Base-by-base conservation (phyloP, 1,140 invertebrate species). In the Drosophila parabipectinata region DNA sequence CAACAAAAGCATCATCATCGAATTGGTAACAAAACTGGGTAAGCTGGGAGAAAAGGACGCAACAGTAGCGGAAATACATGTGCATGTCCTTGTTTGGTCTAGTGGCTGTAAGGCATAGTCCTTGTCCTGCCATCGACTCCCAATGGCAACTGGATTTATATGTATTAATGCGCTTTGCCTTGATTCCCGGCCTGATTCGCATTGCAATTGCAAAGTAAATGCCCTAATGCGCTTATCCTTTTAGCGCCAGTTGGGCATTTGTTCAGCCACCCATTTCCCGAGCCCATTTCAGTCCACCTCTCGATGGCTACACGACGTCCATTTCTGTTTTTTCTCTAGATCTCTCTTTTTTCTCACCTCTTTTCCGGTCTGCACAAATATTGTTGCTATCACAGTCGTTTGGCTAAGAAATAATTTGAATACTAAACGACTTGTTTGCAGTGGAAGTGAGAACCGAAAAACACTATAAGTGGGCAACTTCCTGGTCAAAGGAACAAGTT, bases 151-250 rank as follows among this genome's bases (percentile, higher is more conserved):
- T 24, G 26, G 26, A 21, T 15, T 32, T 68, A 62, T 60, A 75
- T 56, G 56, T 77, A 87, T 72, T 87, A 82, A 81, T 88, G 78
- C 57, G 57, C 63, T 59, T 41, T 41, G 51, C 34, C 41, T 62
- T 51, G 56, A 58, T 58, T 48, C 50, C 56, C 28, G n/a, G 34
- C 39, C 54, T 32, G 69, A 54, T 67, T 87, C 82, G 74, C 78
- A 82, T 76, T 76, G 54, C 73, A 76, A 77, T 76, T 64, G 71
- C 82, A 88, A 88, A 82, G 83, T 87, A 87, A 87, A 87, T 87
- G 75, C 83, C 50, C 56, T 87, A 87, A 87, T 87, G 83, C 83
- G 83, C 82, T 87, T 87, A 87, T 82, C 82, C 82, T 87, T 88
- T 87, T 87, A 87, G 79, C 72, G 56, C 71, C 78, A 75, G 78